These are phyloP conservation scores for Megaceryle torquata DNA, from an alignment of 2,113 vertebrate genomes.

Conservation along the genomic window DNA sequence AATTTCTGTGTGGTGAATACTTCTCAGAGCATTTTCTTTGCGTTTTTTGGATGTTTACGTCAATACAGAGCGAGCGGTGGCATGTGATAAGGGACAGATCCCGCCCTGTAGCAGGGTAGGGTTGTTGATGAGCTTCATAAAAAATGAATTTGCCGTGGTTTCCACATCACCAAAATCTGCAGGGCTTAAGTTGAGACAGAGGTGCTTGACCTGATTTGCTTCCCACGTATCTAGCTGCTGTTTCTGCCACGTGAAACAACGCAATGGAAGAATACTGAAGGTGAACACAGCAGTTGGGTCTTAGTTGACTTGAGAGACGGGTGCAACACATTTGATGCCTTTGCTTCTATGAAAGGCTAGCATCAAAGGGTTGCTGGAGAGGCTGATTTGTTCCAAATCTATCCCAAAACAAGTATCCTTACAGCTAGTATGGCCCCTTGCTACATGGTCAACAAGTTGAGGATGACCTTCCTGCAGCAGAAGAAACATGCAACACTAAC, in stretches of 20 bases:
- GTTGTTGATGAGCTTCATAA: neutral
- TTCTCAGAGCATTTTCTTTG: neutral
- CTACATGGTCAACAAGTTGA: neutral
- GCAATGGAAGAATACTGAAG: neutral
- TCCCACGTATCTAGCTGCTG: neutral
- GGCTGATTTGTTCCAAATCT: neutral
- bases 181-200: neutral
- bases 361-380: neutral
- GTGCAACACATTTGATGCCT: neutral
- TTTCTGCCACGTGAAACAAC: neutral
- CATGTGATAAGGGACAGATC: neutral
- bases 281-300: neutral
- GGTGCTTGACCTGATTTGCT: neutral
- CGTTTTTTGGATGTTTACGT: neutral
- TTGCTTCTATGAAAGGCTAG: neutral
- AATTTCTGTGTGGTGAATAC: neutral
- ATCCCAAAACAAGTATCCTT: neutral
- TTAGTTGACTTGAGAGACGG: neutral
- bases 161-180: neutral
- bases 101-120: neutral
- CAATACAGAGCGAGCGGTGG: neutral
- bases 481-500: neutral
- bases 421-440: neutral
- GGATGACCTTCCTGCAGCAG: neutral
- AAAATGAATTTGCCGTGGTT: neutral